A percentile compares a stretch with the other conserved stretches of the same genome.
Conservation (phyloP, 2,888 invertebrate species). For the Lobophora halterata region DNA sequence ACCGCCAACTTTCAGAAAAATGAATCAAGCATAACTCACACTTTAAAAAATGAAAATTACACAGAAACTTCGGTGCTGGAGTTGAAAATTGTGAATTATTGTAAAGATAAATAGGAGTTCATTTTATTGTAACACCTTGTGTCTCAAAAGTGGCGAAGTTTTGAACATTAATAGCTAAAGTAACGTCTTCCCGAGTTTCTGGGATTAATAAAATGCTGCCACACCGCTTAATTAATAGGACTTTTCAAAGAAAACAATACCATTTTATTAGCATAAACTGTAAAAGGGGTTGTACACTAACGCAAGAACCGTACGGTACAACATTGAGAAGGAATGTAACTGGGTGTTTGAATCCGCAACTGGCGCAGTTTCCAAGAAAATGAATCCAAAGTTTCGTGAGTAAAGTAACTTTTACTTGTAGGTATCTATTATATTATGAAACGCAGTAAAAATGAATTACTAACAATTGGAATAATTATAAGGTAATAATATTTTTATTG, state of each 20-base stretch:
- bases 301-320: too few species aligned
- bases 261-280: conserved; percentile 75
- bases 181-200: conserved; percentile 59
- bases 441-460: too few species aligned
- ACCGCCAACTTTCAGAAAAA: conserved; percentile 24
- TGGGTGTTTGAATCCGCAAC: too few species aligned
- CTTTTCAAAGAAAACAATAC: conserved; percentile 79
- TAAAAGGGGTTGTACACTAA: conserved; percentile 38
- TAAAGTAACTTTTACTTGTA: too few species aligned
- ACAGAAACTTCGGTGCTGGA: conserved; percentile 47
- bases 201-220: conserved; percentile 78
- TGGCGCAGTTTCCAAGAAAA: too few species aligned
- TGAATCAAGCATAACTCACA: conserved; percentile 43
- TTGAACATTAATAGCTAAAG: conserved; percentile 68
- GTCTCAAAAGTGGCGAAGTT: conserved; percentile 63
- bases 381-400: too few species aligned
- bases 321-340: too few species aligned
- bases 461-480: too few species aligned
- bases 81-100: conserved; percentile 21
- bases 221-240: conserved; percentile 78
- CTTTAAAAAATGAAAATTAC: conserved; percentile 49
- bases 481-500: too few species aligned
- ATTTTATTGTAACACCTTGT: conserved; percentile 71
- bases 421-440: too few species aligned
- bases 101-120: conserved; percentile 64